A percentile compares a stretch with the other conserved stretches of the same genome.
Evolutionary conservation across 2,113 vertebrate species (phyloP).

Genomic region (Chionodraco myersi): DNA sequence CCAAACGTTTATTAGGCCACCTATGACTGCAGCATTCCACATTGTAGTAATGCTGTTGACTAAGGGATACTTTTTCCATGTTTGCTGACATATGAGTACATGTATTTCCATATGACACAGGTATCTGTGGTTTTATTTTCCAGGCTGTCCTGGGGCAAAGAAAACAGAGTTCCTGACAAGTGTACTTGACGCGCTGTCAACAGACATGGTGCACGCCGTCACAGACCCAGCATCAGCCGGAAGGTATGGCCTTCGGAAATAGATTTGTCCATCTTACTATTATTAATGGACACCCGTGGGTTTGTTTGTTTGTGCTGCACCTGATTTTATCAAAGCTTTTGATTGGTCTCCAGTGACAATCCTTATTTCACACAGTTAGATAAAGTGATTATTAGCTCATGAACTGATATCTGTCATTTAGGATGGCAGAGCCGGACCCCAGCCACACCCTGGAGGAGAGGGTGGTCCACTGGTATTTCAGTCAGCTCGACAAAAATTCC

Average conservation of each 20-base stretch:
- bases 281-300: slow-evolving; percentile 16
- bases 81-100: slow-evolving; percentile 30
- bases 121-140: slow-evolving; percentile 61
- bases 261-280: slow-evolving; percentile 20
- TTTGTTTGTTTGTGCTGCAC: slow-evolving; percentile 4
- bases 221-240: slow-evolving; percentile 91
- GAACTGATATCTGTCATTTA: slow-evolving; percentile 60
- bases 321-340: background rate
- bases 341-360: background rate
- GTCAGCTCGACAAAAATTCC: slow-evolving; percentile 92
- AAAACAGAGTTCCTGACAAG: slow-evolving; percentile 97
- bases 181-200: slow-evolving; percentile 94
- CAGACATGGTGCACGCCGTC: slow-evolving; percentile 97
- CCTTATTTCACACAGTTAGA: background rate
- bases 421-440: slow-evolving; percentile 94
- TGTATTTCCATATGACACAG: slow-evolving; percentile 17
- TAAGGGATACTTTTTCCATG: slow-evolving; percentile 21
- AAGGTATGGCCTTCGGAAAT: slow-evolving; percentile 82
- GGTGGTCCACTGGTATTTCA: slow-evolving; percentile 98
- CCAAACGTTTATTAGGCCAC: slow-evolving; percentile 74
- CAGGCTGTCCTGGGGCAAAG: slow-evolving; percentile 95
- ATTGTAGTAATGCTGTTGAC: slow-evolving; percentile 22
- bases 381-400: slow-evolving; percentile 4
- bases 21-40: slow-evolving; percentile 53
- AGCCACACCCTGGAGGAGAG: slow-evolving; percentile 96